Evolutionary conservation across 2,113 vertebrate genomes (phyloP).

Genomic region (Arizona elegans): DNA sequence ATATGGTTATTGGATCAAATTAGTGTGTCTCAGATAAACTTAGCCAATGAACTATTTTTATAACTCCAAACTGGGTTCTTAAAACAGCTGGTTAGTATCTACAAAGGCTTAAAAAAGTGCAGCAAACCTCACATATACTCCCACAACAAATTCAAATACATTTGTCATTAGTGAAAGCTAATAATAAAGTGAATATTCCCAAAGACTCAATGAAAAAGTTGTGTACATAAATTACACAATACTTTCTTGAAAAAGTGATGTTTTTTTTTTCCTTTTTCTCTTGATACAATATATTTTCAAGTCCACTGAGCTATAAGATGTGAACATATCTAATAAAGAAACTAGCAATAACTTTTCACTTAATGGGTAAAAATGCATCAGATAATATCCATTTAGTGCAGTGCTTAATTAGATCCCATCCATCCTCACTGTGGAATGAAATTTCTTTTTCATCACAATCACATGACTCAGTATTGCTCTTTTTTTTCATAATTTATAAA

Average conservation of each 20-base stretch:
- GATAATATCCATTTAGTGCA: conserved; percentile 27
- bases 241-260: conserved; percentile 11
- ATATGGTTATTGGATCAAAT: neutral
- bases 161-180: neutral
- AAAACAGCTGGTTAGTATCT: neutral
- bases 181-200: neutral
- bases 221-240: neutral
- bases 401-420: conserved; percentile 7
- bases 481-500: conserved; percentile 13
- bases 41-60: neutral
- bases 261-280: neutral
- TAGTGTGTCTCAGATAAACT: neutral
- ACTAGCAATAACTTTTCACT: neutral
- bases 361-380: neutral
- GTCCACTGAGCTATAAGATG: neutral
- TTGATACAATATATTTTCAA: conserved; percentile 11
- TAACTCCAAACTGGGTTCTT: neutral
- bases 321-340: neutral
- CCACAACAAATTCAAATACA: neutral
- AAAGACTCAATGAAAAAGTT: neutral
- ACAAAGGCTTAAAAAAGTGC: neutral
- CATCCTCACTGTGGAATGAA: neutral
- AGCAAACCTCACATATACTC: neutral
- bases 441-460: conserved; percentile 16
- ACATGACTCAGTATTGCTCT: neutral